These are phyloP conservation scores for Coboldia fuscipes DNA, from an alignment of 1,140 invertebrate genomes.

Conservation along the genomic window DNA sequence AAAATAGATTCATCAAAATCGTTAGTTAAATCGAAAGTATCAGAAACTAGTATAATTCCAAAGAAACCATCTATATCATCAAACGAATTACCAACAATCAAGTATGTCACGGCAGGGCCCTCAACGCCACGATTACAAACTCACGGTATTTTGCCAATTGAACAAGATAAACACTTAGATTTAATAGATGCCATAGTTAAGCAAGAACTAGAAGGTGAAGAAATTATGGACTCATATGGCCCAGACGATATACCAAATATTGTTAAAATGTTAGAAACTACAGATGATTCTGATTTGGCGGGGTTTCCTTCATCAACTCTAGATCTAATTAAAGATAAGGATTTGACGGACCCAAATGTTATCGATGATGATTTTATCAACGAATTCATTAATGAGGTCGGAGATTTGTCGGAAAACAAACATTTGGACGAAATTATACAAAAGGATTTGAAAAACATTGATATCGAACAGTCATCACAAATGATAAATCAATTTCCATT, in stretches of 20 bases:
- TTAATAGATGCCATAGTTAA: constrained; percentile 17
- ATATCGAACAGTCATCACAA: too few species aligned
- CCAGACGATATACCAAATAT: constrained; percentile 15
- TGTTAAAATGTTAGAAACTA: constrained; percentile 19
- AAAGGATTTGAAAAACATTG: constrained; percentile 26
- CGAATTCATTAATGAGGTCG: constrained; percentile 41
- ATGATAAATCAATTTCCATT: constrained; percentile 6
- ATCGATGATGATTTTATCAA: constrained; percentile 35
- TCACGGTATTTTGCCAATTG: constrained; percentile 13
- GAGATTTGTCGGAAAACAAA: constrained; percentile 39
- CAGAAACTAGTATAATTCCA: too few species aligned
- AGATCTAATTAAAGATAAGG: constrained; percentile 7
- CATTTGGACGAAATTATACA: constrained; percentile 41
- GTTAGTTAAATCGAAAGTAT: too few species aligned
- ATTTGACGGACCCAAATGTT: constrained; percentile 9
- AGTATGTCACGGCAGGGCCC: too few species aligned
- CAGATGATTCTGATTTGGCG: constrained; percentile 6
- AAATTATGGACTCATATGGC: constrained; percentile 5
- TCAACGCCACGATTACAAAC: too few species aligned
- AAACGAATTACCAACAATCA: too few species aligned
- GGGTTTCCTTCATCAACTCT: not conserved
- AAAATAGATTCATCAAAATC: too few species aligned
- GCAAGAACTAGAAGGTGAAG: constrained; percentile 12
- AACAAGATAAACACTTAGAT: constrained; percentile 19
- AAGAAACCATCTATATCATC: too few species aligned